Conservation (phyloP, 2,888 invertebrate species). For the Serripes groenlandicus region DNA sequence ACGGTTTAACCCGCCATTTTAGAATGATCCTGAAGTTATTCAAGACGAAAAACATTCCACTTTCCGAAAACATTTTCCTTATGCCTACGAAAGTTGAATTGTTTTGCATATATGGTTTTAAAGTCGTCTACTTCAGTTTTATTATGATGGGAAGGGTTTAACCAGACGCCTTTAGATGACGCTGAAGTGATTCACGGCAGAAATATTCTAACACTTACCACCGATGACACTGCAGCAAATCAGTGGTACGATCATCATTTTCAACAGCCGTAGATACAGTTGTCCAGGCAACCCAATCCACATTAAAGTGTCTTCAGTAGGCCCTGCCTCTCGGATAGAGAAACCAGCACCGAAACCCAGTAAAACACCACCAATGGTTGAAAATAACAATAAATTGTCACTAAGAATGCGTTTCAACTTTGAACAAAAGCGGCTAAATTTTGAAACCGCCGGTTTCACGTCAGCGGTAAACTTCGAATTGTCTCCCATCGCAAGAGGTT, state of each 20-base stretch:
- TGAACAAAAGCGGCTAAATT: slow-evolving; percentile 87
- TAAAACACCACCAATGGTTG: slow-evolving; percentile 26
- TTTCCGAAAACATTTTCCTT: too few species aligned
- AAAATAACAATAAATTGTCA: slow-evolving; percentile 24
- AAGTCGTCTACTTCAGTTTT: too few species aligned
- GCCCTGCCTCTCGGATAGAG: slow-evolving; percentile 24
- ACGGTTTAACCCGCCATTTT: too few species aligned
- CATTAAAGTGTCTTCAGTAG: slow-evolving; percentile 31
- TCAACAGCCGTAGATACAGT: slow-evolving; percentile 79
- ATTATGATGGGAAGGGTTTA: too few species aligned
- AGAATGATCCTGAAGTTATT: too few species aligned
- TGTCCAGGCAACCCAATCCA: slow-evolving; percentile 78
- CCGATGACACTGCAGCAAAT: slow-evolving; percentile 80
- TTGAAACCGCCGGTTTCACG: background rate
- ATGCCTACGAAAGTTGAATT: too few species aligned
- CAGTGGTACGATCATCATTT: slow-evolving; percentile 81
- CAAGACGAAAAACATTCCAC: too few species aligned
- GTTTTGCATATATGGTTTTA: too few species aligned
- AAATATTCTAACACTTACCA: too few species aligned
- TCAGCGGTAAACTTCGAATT: background rate
- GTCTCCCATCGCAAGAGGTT: background rate
- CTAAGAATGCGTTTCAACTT: background rate
- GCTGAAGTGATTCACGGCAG: too few species aligned
- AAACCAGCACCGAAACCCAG: slow-evolving; percentile 36
- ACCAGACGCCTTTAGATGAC: too few species aligned